Percentiles rank a stretch among this genome's conserved stretches.
These are phyloP conservation scores for Dryomyza anilis DNA, from an alignment of 2,888 invertebrate species.

Conservation along the genomic window DNA sequence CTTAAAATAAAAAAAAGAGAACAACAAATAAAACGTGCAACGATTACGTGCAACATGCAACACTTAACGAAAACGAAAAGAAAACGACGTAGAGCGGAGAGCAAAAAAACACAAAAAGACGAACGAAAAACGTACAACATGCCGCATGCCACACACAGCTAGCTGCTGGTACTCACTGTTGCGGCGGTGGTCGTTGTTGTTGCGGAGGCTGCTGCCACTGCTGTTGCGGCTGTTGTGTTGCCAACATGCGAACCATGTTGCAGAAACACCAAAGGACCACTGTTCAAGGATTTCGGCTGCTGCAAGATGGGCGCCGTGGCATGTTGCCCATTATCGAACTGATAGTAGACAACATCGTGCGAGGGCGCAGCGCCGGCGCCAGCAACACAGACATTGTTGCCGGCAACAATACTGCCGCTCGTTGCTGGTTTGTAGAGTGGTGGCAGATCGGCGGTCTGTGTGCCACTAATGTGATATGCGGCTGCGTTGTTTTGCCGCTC, in stretches of 20 bases:
- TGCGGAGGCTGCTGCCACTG: constrained; percentile 37
- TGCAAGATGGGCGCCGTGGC: constrained; percentile 45
- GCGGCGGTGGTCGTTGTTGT: constrained; percentile 43
- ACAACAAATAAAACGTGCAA: not conserved
- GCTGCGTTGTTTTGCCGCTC: constrained; percentile 38
- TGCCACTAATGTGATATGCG: constrained; percentile 59
- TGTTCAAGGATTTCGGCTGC: constrained; percentile 42
- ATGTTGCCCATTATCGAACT: constrained; percentile 52
- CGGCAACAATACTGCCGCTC: constrained; percentile 8
- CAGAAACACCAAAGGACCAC: constrained; percentile 54
- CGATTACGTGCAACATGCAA: not conserved
- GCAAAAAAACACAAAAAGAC: constrained; percentile 33
- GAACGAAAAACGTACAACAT: constrained; percentile 40
- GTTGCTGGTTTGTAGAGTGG: constrained; percentile 42
- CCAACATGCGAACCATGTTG: constrained; percentile 50
- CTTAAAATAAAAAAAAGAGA: not conserved
- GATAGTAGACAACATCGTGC: constrained; percentile 58
- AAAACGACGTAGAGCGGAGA: constrained; percentile 26
- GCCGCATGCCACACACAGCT: constrained; percentile 26
- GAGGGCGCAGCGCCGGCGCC: constrained; percentile 54
- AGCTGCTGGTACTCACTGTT: constrained; percentile 52
- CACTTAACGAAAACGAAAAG: not conserved
- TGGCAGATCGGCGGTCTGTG: constrained; percentile 57
- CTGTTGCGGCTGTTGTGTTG: constrained; percentile 25
- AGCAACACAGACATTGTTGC: constrained; percentile 11